Percentiles rank a stretch among this genome's conserved stretches.
Evolutionary conservation across 53 echinoderm and acorn worm species (phyloP).

Genomic region (Zoroaster sp.): DNA sequence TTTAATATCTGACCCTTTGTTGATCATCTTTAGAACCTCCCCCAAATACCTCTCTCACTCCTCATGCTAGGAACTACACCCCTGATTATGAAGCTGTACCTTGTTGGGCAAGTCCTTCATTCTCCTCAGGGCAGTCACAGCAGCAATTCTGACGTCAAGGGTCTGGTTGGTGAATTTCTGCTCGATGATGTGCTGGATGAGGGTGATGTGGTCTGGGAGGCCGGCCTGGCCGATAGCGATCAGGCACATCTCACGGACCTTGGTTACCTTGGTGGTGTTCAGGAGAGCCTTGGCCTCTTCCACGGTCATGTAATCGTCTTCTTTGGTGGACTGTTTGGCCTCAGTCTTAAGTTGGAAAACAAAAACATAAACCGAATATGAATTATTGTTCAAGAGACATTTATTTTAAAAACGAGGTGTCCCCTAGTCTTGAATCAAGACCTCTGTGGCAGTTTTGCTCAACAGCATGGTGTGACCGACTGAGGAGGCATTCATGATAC

Average conservation of each 20-base stretch:
- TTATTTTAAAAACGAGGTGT: no score
- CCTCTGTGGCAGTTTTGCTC: no score
- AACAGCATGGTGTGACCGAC: no score
- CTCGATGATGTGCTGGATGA: conserved; percentile 21
- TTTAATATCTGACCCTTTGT: no score
- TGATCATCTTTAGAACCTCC: no score
- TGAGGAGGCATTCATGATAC: no score
- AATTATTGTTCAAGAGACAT: no score
- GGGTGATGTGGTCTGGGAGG: conserved; percentile 8
- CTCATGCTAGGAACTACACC: no score
- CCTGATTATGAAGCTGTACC: no score
- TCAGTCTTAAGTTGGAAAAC: background rate
- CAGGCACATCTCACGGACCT: conserved; percentile 65
- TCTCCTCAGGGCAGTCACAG: background rate
- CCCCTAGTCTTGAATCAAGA: no score
- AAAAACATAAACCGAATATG: no score
- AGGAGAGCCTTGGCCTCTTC: conserved; percentile 7
- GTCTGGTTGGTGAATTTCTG: conserved; percentile 32
- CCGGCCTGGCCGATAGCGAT: conserved; percentile 64
- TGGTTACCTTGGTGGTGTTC: conserved; percentile 22
- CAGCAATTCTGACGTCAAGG: conserved; percentile 23
- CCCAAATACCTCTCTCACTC: no score
- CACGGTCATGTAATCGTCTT: background rate
- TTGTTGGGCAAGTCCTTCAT: conserved; percentile 9
- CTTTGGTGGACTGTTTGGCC: conserved; percentile 1